These are phyloP conservation scores for Achlya flavicornis DNA, from an alignment of 2,888 invertebrate genomes.

Conservation along the genomic window DNA sequence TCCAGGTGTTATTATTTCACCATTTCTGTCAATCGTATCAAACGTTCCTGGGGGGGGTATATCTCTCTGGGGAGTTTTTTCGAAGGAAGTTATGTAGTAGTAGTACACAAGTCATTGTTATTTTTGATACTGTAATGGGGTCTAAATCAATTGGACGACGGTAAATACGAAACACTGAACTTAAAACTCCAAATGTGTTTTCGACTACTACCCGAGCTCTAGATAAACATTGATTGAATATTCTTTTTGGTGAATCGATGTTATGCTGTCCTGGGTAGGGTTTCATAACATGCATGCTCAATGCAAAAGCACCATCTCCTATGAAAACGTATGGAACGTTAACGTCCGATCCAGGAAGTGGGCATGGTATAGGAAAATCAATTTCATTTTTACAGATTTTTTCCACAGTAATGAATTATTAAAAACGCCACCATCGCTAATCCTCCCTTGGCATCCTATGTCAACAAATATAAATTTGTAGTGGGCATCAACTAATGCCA, in stretches of 20 bases:
- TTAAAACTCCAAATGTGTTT: constrained; percentile 38
- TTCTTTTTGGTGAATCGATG: constrained; percentile 31
- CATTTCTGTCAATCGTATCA: constrained; percentile 25
- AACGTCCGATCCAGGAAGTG: constrained; percentile 34
- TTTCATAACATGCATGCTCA: constrained; percentile 42
- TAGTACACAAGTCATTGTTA: constrained; percentile 45
- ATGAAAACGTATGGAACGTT: constrained; percentile 42
- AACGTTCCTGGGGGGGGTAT: constrained; percentile 34
- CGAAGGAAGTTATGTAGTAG: constrained; percentile 40
- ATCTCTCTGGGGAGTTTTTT: constrained; percentile 23
- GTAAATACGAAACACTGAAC: constrained; percentile 41
- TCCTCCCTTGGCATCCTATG: constrained; percentile 37
- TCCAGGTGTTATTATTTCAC: constrained; percentile 19
- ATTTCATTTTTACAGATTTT: constrained; percentile 28
- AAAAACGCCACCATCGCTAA: constrained; percentile 15
- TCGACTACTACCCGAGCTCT: constrained; percentile 35
- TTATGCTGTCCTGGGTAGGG: constrained; percentile 41
- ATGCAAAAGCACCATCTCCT: constrained; percentile 45
- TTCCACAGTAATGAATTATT: too few species aligned
- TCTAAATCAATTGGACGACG: constrained; percentile 38
- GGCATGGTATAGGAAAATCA: constrained; percentile 35
- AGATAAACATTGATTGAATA: constrained; percentile 35
- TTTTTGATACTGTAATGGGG: constrained; percentile 31
- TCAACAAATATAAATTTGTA: constrained; percentile 41
- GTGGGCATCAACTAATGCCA: constrained; percentile 44